Evolutionary conservation across 1,140 invertebrate genomes (phyloP).

Genomic region (Pseudachorutes palmiensis): DNA sequence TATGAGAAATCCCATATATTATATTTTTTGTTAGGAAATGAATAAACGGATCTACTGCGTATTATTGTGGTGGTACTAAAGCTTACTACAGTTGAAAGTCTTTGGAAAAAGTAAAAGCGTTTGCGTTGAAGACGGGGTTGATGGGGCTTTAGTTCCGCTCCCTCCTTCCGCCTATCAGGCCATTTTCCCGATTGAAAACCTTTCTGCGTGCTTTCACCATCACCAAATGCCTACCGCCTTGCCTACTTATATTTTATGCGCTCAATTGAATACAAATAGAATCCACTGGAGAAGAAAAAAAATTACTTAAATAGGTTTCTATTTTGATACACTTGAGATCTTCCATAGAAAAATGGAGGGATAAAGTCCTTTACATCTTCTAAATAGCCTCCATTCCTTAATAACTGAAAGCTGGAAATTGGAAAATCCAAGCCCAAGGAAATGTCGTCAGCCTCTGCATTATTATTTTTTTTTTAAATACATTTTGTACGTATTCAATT

Average conservation of each 20-base stretch:
- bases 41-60: background rate
- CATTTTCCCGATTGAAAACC: background rate
- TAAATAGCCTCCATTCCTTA: background rate
- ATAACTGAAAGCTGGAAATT: background rate
- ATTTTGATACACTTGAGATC: constrained; percentile 11
- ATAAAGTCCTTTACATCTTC: background rate
- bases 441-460: no score
- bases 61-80: background rate
- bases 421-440: background rate
- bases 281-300: background rate
- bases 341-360: background rate
- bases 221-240: background rate
- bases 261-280: constrained; percentile 3
- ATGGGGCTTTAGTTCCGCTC: no score
- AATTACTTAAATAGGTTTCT: background rate
- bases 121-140: no score
- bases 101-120: no score
- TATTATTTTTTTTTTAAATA: no score
- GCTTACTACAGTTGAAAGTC: background rate
- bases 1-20: background rate
- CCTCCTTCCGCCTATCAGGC: no score
- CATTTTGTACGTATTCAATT: no score
- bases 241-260: constrained; percentile 2
- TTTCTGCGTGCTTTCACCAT: background rate
- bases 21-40: background rate